Percentiles rank a stretch among this genome's conserved stretches.
Evolutionary conservation across 2,113 vertebrate species (phyloP).

Genomic region (Galeopterus variegatus): DNA sequence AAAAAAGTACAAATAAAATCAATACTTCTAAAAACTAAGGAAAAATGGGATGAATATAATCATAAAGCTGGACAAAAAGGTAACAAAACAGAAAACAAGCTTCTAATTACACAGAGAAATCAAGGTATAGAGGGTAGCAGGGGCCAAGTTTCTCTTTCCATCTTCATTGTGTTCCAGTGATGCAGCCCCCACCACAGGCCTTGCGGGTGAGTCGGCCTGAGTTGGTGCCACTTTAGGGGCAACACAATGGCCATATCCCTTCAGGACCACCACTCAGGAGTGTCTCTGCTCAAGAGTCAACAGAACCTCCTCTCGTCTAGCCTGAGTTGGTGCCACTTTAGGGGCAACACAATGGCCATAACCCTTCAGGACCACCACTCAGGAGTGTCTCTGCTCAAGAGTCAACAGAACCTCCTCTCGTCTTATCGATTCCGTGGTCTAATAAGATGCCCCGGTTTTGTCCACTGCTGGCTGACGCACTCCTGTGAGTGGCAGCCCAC

Average conservation of each 20-base stretch:
- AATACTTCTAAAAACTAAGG: conserved; percentile 86
- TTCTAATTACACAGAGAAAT: conserved; percentile 87
- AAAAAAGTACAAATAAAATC: conserved; percentile 87
- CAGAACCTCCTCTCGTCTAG: not conserved
- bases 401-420: not conserved
- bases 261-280: conserved; percentile 32
- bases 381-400: not conserved
- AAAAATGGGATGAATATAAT: conserved; percentile 87
- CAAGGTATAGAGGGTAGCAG: conserved; percentile 85
- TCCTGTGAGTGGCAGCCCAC: not conserved
- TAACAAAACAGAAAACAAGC: conserved; percentile 72
- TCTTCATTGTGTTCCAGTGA: conserved; percentile 75
- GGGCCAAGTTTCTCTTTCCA: conserved; percentile 48
- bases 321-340: not conserved
- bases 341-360: not conserved
- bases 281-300: not conserved
- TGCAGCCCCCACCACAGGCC: not conserved
- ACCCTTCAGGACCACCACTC: conserved; percentile 5
- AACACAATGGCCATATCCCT: not conserved
- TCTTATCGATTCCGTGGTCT: not conserved
- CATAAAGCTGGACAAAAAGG: conserved; percentile 87
- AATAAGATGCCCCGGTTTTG: fast-evolving
- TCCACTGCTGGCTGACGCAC: not conserved
- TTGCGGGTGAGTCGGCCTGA: not conserved
- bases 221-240: not conserved